Evolutionary conservation across 2,797 vertebrate species (phyloP).

Genomic region (Threskiornis aethiopicus): DNA sequence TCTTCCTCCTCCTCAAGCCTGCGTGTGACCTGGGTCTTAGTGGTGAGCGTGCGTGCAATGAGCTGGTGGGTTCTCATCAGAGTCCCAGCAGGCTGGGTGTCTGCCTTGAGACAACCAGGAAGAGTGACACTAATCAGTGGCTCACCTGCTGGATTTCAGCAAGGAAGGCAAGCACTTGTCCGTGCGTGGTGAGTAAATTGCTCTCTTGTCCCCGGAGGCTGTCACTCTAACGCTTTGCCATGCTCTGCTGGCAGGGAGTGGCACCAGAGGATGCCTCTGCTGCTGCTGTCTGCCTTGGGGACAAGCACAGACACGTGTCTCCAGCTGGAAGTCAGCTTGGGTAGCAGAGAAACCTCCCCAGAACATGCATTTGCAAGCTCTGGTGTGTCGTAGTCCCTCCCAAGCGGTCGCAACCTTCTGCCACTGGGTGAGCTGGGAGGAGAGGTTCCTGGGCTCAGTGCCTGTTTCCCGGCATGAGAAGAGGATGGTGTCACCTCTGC

Average conservation of each 20-base stretch:
- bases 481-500: not conserved
- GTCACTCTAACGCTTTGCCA: not conserved
- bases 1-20: not conserved
- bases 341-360: not conserved
- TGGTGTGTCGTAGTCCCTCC: not conserved
- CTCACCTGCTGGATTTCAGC: not conserved
- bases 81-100: not conserved
- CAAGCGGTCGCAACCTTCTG: not conserved
- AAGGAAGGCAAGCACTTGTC: not conserved
- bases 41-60: accelerated
- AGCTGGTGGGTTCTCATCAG: not conserved
- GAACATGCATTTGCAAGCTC: not conserved
- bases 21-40: not conserved
- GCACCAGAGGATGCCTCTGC: not conserved
- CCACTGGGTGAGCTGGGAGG: not conserved
- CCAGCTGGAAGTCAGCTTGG: not conserved
- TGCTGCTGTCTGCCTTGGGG: not conserved
- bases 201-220: not conserved
- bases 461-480: not conserved
- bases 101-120: not conserved
- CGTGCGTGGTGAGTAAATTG: not conserved
- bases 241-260: not conserved
- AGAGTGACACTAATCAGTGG: not conserved
- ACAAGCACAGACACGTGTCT: not conserved
- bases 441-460: not conserved